These are phyloP conservation scores for Drosophila subpulchrella DNA, from an alignment of 1,140 invertebrate species.

Conservation along the genomic window DNA sequence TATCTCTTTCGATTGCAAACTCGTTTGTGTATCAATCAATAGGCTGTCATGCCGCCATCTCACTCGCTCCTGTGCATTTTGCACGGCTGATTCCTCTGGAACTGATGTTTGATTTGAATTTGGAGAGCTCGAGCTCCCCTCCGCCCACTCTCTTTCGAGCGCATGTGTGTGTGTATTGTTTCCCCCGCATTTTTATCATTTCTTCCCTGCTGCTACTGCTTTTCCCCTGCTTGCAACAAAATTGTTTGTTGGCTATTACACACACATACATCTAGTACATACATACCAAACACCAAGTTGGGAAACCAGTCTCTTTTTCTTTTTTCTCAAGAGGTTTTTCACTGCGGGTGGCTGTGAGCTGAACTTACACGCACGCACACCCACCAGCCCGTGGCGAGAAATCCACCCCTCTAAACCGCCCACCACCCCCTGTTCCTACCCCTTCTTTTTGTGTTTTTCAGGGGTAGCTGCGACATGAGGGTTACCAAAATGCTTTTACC, in stretches of 20 bases:
- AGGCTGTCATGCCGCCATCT: constrained; percentile 61
- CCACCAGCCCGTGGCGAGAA: constrained; percentile 6
- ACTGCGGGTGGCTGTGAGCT: constrained; percentile 31
- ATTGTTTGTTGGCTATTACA: constrained; percentile 1
- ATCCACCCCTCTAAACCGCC: constrained; percentile 28
- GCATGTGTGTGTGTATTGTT: constrained; percentile 32
- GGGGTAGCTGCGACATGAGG: constrained; percentile 20
- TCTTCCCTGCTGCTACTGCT: constrained; percentile 4
- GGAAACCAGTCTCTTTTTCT: constrained; percentile 37
- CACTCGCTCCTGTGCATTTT: constrained; percentile 31
- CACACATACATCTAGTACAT: not conserved
- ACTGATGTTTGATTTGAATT: constrained; percentile 49
- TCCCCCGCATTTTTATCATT: constrained; percentile 60
- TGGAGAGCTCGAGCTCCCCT: constrained; percentile 2
- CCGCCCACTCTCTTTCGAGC: not conserved
- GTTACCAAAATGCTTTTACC: constrained; percentile 29
- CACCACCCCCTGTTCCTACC: constrained; percentile 10
- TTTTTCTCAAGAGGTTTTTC: constrained; percentile 34
- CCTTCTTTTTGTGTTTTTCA: not conserved
- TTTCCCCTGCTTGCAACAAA: constrained; percentile 21
- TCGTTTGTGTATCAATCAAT: constrained; percentile 77
- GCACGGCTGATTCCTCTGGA: constrained; percentile 59
- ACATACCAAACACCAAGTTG: not conserved
- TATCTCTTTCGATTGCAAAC: constrained; percentile 50
- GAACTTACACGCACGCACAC: constrained; percentile 3